These are phyloP conservation scores for Erethizon dorsatum DNA, from an alignment of 2,797 vertebrate species.

Conservation along the genomic window DNA sequence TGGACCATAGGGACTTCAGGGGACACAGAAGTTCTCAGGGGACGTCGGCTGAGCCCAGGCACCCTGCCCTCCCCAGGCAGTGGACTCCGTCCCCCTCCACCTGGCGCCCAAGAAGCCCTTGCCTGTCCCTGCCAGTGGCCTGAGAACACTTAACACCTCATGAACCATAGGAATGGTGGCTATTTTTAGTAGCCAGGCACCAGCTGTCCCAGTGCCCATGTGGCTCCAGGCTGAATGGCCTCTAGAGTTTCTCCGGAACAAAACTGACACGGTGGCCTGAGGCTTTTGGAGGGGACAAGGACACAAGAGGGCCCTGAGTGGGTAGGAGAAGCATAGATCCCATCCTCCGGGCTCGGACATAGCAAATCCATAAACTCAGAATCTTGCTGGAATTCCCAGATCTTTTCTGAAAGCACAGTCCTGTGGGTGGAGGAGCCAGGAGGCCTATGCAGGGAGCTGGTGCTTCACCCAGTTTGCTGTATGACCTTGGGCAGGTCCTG, in stretches of 20 bases:
- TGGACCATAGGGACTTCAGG: background rate
- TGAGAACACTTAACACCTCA: constrained; percentile 76
- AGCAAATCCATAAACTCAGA: background rate
- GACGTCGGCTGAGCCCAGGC: background rate
- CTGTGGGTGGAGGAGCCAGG: background rate
- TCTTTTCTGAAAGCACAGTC: background rate
- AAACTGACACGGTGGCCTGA: constrained; percentile 54
- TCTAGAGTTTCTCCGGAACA: constrained; percentile 76
- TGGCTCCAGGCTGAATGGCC: constrained; percentile 31
- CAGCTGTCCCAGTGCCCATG: constrained; percentile 72
- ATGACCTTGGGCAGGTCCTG: background rate
- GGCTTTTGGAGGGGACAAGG: background rate
- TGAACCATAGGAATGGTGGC: constrained; percentile 61
- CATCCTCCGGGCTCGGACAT: background rate
- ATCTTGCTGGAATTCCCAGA: background rate
- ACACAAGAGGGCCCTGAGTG: background rate
- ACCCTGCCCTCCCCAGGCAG: background rate
- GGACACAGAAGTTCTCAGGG: background rate
- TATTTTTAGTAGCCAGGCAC: constrained; percentile 83
- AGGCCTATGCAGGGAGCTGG: background rate
- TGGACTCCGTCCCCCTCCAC: background rate
- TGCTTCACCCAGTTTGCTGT: background rate
- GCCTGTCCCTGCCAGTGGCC: constrained; percentile 7
- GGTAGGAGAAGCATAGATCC: background rate
- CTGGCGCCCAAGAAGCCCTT: background rate